Evolutionary conservation across 2,113 vertebrate species (phyloP), one percentile per base, ranked within the genome.

Genomic region (Callipepla squamata): DNA sequence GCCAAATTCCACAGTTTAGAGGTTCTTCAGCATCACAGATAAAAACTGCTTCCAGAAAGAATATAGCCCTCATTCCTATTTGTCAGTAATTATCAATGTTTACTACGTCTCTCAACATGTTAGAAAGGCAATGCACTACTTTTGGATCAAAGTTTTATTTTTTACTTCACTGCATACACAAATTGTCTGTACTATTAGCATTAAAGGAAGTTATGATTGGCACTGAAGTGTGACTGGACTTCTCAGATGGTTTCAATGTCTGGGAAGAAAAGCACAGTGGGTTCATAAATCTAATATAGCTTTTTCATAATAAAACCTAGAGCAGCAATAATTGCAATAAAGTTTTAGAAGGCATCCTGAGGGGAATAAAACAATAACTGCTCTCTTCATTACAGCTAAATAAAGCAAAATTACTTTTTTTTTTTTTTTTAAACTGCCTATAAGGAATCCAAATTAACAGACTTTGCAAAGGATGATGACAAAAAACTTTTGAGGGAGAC

Each of bases 281-380:
- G 50, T 89, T 89, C 47, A 63, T 87, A 93, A 91, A 94, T 93
- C 78, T 77, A 93, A 93, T 82, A 75, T 50, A 69, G 32, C 50
- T 59, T 85, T 91, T 85, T 77, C 87, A 77, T 87, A 87, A 91
- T 77, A 92, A 93, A 96, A 87, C 36, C 32, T 77, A 80, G 48
- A 69, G 50, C 66, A 63, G 78, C 50, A 92, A 81, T 94, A 92
- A 96, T 89, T 85, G 78, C 80, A 87, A 84, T 91, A 40, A 91
- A 91, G 75, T 87, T 96, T 89, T 96, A 91, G 50, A 92, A 67
- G 89, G 42, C 5, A 1, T 63, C 81, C 68, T 78, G 65, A 80
- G 76, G 94, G 89, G 47, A 92, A 94, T 83, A 80, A 90, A 91
- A 67, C 73, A 58, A 48, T 63, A 85, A 83, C 80, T 70, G 63